phyloP scores from a whole-genome alignment of 2,888 invertebrate species.

The Malthinus flaveolus region DNA sequence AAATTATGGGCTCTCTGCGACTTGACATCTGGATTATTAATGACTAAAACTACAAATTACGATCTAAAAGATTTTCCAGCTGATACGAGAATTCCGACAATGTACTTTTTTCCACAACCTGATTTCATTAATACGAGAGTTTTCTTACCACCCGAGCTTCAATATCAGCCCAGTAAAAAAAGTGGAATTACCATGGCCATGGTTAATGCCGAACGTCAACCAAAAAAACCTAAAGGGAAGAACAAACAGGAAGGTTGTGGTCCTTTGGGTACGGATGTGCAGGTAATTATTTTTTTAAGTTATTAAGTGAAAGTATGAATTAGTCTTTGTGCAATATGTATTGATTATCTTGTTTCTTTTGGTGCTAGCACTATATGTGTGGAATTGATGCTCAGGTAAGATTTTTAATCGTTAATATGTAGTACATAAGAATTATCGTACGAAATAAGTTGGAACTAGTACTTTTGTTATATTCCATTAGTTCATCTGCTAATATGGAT shows the following conservation, averaged over 20 bases:
- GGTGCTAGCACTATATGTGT: slow-evolving; percentile 42
- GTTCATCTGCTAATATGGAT: background rate
- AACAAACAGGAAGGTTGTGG: slow-evolving; percentile 59
- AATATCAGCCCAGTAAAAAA: slow-evolving; percentile 58
- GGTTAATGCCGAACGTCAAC: slow-evolving; percentile 52
- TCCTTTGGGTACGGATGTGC: slow-evolving; percentile 63
- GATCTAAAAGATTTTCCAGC: slow-evolving; percentile 88
- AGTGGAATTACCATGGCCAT: slow-evolving; percentile 52
- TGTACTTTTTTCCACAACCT: slow-evolving; percentile 83
- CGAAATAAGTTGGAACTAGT: background rate
- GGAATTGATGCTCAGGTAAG: slow-evolving; percentile 69
- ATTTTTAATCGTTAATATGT: slow-evolving; percentile 10
- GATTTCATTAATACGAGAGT: slow-evolving; percentile 76
- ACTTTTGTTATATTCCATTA: background rate
- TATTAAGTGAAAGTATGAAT: background rate
- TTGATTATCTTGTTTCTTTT: slow-evolving; percentile 18
- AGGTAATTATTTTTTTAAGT: slow-evolving; percentile 51
- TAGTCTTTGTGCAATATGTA: background rate
- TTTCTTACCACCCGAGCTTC: slow-evolving; percentile 82
- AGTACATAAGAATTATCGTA: background rate
- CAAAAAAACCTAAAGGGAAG: slow-evolving; percentile 56
- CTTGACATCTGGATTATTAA: slow-evolving; percentile 87
- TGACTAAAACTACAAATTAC: slow-evolving; percentile 83
- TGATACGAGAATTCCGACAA: slow-evolving; percentile 84
- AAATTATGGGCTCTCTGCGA: slow-evolving; percentile 98